Percentiles rank a stretch among this genome's conserved stretches.
These are phyloP conservation scores for Saiga tatarica DNA, from an alignment of 2,113 vertebrate genomes.

Conservation along the genomic window DNA sequence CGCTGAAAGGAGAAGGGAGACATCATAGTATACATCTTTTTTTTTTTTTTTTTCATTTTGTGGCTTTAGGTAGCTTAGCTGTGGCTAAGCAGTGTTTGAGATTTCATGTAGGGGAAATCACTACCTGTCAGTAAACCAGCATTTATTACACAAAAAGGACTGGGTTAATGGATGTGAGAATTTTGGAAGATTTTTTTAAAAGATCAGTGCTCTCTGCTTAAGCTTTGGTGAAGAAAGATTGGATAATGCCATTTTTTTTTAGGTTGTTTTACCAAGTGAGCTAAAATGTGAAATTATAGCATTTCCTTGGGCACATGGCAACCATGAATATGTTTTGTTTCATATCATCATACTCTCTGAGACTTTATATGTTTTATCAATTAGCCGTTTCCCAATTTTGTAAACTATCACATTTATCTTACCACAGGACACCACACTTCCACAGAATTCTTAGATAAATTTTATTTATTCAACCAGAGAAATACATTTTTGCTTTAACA, in stretches of 20 bases:
- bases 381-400: neutral
- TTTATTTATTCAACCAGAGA: neutral
- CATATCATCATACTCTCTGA: neutral
- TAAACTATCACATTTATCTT: neutral
- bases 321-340: neutral
- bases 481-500: neutral
- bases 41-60: neutral
- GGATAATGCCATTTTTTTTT: neutral
- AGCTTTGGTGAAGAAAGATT: neutral
- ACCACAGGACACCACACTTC: neutral
- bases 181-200: neutral
- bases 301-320: neutral
- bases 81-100: neutral
- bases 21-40: neutral
- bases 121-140: neutral
- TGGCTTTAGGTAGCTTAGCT: neutral
- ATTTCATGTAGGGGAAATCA: neutral
- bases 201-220: neutral
- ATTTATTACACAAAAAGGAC: neutral
- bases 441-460: neutral
- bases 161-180: neutral
- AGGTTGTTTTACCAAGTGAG: neutral
- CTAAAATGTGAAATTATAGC: neutral
- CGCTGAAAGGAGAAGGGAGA: neutral
- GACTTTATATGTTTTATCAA: neutral